phyloP scores from a whole-genome alignment of 2,888 invertebrate species.

The Epicampocera succincta region DNA sequence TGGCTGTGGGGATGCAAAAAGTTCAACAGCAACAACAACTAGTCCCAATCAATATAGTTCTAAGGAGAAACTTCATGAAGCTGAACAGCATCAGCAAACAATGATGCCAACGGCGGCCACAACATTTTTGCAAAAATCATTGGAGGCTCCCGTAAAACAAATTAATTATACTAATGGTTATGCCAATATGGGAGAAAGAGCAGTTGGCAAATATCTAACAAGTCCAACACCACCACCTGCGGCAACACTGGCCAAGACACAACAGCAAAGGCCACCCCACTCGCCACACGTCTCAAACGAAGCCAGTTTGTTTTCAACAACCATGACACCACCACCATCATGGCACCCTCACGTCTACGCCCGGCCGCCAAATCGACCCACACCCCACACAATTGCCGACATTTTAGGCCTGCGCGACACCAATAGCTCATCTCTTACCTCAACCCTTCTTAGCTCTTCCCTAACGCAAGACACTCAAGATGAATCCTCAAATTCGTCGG shows the following conservation, averaged over 20 bases:
- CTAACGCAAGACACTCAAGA: slow-evolving; percentile 65
- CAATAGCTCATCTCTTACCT: slow-evolving; percentile 19
- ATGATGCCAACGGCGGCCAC: slow-evolving; percentile 67
- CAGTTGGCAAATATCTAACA: slow-evolving; percentile 37
- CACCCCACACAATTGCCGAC: slow-evolving; percentile 93
- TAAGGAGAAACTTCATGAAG: slow-evolving; percentile 74
- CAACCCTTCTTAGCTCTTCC: slow-evolving; percentile 17
- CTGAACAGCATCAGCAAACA: slow-evolving; percentile 54
- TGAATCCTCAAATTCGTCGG: slow-evolving; percentile 70
- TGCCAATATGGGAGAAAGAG: slow-evolving; percentile 18
- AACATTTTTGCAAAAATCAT: slow-evolving; percentile 76
- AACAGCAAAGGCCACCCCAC: slow-evolving; percentile 53
- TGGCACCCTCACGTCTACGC: slow-evolving; percentile 97
- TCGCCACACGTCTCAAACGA: slow-evolving; percentile 46
- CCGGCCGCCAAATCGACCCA: slow-evolving; percentile 90
- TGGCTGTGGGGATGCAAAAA: slow-evolving; percentile 39
- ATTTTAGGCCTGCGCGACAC: slow-evolving; percentile 86
- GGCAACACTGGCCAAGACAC: slow-evolving; percentile 67
- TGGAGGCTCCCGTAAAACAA: slow-evolving; percentile 73
- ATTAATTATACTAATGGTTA: slow-evolving; percentile 64
- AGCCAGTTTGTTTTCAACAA: slow-evolving; percentile 48
- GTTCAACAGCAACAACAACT: slow-evolving; percentile 3
- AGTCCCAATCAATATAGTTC: slow-evolving; percentile 54
- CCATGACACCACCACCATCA: slow-evolving; percentile 77
- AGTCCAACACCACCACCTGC: slow-evolving; percentile 62